Percentiles rank a stretch among this genome's conserved stretches.
phyloP scores from a whole-genome alignment of 2,888 invertebrate genomes.

The Cacoxenus indagator region DNA sequence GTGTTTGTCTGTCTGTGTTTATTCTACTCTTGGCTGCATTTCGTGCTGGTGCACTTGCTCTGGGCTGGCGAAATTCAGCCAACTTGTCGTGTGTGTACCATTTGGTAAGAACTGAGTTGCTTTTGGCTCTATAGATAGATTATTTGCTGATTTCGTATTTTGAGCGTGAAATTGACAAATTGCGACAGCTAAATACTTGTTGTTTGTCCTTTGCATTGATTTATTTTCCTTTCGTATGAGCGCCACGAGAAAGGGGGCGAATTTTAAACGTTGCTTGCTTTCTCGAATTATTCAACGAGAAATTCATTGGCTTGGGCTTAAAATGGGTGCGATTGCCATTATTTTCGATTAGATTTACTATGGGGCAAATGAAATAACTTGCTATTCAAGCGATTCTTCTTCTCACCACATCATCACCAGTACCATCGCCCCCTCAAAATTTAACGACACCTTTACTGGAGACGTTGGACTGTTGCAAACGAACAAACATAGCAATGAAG shows the following conservation, averaged over 20 bases:
- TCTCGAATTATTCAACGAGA: not conserved
- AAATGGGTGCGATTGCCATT: not conserved
- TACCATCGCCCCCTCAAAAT: not conserved
- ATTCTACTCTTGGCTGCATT: no score
- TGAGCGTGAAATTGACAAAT: slow-evolving; percentile 23
- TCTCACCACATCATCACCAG: not conserved
- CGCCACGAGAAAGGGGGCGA: not conserved
- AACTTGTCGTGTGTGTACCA: not conserved
- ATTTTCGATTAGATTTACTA: not conserved
- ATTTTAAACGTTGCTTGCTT: not conserved
- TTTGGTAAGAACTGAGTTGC: not conserved
- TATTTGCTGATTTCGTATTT: slow-evolving; percentile 17
- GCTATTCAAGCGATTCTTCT: not conserved
- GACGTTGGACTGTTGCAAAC: no score
- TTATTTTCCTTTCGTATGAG: not conserved
- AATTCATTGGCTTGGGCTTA: not conserved
- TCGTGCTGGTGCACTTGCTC: no score
- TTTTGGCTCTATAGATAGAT: slow-evolving; percentile 15
- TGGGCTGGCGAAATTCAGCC: not conserved
- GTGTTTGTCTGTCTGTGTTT: not conserved
- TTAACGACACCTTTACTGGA: no score
- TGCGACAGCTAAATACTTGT: slow-evolving; percentile 14
- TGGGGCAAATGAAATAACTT: not conserved
- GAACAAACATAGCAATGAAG: not conserved
- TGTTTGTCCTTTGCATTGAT: not conserved